Conservation (phyloP, 2,113 vertebrate genomes). For the Xyliphius kryptos region DNA sequence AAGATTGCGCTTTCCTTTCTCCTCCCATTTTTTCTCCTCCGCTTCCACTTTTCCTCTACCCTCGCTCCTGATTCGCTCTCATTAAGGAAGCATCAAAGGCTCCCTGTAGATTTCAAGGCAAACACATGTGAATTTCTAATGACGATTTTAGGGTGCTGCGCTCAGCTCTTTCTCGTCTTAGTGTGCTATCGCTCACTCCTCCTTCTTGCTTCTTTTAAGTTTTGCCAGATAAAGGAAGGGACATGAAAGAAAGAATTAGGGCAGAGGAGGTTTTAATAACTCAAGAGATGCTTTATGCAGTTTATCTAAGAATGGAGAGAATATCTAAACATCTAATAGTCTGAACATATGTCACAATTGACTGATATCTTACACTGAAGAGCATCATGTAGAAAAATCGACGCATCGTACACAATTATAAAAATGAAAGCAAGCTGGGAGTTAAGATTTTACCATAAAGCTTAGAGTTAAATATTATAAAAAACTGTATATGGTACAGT, state of each 20-base stretch:
- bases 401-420: too few relatives aligned
- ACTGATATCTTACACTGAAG: too few relatives aligned
- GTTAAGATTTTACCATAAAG: too few relatives aligned
- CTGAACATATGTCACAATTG: slow-evolving; percentile 26
- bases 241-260: slow-evolving; percentile 48
- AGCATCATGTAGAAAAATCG: too few relatives aligned
- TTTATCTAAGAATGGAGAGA: slow-evolving; percentile 35
- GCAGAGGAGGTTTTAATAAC: slow-evolving; percentile 41
- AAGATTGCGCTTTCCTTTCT: slow-evolving; percentile 47
- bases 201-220: slow-evolving; percentile 24
- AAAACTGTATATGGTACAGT: too few relatives aligned
- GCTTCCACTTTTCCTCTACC: slow-evolving; percentile 45
- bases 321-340: slow-evolving; percentile 17
- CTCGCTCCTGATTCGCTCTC: slow-evolving; percentile 74
- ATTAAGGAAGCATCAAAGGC: slow-evolving; percentile 85
- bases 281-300: slow-evolving; percentile 44
- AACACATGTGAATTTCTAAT: slow-evolving; percentile 92
- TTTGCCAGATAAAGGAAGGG: slow-evolving; percentile 20
- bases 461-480: too few relatives aligned
- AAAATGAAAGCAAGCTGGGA: too few relatives aligned
- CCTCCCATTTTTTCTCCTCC: slow-evolving; percentile 21
- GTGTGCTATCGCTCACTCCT: slow-evolving; percentile 16
- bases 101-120: slow-evolving; percentile 87
- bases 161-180: slow-evolving; percentile 58
- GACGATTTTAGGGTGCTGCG: slow-evolving; percentile 75